Evolutionary conservation across 2,888 invertebrate genomes (phyloP).

Genomic region (Pristionchus entomophagus): DNA sequence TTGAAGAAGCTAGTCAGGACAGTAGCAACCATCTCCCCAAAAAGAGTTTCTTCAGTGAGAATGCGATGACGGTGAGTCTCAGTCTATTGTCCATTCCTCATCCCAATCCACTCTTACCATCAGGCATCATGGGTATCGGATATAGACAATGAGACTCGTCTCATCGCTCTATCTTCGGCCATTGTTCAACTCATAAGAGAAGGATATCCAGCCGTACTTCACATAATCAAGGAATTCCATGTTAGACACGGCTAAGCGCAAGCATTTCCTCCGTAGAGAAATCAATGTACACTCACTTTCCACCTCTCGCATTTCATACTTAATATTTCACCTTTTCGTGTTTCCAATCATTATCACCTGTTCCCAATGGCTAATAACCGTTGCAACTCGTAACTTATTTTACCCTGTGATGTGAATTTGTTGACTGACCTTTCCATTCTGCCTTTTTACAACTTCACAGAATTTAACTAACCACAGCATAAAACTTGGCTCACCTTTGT

Average conservation of each 20-base stretch:
- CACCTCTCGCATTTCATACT: neutral
- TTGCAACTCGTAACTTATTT: neutral
- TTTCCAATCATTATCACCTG: conserved; percentile 8
- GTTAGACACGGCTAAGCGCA: conserved; percentile 12
- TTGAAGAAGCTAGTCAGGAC: conserved; percentile 57
- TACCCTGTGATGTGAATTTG: neutral
- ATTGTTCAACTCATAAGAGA: conserved; percentile 72
- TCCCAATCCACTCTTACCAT: neutral
- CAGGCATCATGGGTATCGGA: conserved; percentile 66
- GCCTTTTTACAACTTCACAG: too few species aligned
- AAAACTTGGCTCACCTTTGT: neutral
- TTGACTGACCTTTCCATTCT: neutral
- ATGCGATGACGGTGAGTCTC: conserved; percentile 61
- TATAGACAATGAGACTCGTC: conserved; percentile 69
- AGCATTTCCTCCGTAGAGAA: too few species aligned
- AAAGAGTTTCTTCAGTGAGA: conserved; percentile 68
- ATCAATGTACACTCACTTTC: neutral
- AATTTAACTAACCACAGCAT: too few species aligned
- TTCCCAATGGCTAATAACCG: neutral
- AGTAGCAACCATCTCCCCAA: conserved; percentile 60
- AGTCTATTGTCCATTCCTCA: neutral
- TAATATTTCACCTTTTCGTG: neutral
- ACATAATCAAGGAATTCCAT: conserved; percentile 69
- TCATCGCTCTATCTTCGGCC: conserved; percentile 69
- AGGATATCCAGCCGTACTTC: conserved; percentile 69